phyloP scores from a whole-genome alignment of 2,113 vertebrate species.

The Actenoides hombroni region DNA sequence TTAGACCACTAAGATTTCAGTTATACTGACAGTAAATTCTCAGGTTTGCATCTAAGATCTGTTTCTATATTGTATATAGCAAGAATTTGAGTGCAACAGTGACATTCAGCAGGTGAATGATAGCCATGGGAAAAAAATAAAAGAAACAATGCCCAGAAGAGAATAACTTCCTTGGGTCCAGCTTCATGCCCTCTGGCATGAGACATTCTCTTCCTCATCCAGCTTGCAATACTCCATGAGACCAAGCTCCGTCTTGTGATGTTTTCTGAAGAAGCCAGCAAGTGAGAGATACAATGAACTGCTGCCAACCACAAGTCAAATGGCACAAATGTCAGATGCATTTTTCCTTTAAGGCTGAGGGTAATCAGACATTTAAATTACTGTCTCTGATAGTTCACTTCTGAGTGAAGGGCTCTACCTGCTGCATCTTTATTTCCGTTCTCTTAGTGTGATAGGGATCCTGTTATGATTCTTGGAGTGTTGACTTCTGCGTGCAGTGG shows the following conservation, averaged over 20 bases:
- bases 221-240: rapidly evolving
- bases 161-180: neutral
- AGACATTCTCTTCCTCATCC: neutral
- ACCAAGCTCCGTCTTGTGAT: neutral
- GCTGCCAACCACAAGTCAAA: neutral
- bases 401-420: neutral
- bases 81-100: neutral
- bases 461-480: neutral
- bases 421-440: neutral
- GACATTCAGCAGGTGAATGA: neutral
- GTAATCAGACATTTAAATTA: neutral
- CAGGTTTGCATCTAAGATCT: neutral
- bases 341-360: neutral
- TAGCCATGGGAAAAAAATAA: neutral
- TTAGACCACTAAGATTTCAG: neutral
- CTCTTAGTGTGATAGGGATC: neutral
- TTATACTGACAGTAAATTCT: neutral
- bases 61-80: neutral
- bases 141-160: neutral
- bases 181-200: neutral
- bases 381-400: neutral
- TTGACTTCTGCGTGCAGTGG: neutral
- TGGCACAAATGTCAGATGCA: neutral
- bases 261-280: neutral
- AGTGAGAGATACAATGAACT: neutral